Conservation (phyloP, 37 sponge, comb jelly and placozoan genomes). For the Oscarella lobularis region DNA sequence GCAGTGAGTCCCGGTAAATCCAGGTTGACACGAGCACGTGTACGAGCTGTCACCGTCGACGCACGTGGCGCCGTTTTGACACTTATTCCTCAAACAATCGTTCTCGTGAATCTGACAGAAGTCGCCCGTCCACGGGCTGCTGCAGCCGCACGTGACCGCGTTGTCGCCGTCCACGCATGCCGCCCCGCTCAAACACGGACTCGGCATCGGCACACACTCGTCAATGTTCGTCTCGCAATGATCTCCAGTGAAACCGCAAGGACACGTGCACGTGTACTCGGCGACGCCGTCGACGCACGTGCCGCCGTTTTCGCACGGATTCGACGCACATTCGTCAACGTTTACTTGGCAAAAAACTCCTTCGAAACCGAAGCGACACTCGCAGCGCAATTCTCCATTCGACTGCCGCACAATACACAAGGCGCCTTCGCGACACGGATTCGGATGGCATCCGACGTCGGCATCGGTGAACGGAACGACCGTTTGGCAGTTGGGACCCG, state of each 20-base stretch:
- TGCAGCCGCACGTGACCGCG: neutral
- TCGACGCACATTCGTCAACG: neutral
- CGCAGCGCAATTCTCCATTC: neutral
- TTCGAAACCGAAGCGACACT: neutral
- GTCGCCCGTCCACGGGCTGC: neutral
- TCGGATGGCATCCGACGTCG: slow-evolving; percentile 29
- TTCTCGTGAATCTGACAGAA: neutral
- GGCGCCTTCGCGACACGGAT: slow-evolving; percentile 61
- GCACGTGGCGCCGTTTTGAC: neutral
- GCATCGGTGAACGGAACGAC: no score
- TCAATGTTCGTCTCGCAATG: neutral
- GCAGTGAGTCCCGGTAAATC: neutral
- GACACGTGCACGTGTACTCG: neutral
- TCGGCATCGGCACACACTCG: neutral
- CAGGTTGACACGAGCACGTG: neutral
- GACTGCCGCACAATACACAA: slow-evolving; percentile 16
- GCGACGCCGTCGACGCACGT: neutral
- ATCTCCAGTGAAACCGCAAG: neutral
- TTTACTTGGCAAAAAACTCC: no score
- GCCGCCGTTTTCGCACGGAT: neutral
- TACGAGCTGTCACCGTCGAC: neutral
- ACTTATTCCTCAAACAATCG: neutral
- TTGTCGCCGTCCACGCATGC: neutral
- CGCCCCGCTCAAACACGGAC: neutral
- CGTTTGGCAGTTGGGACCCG: neutral